phyloP scores from a whole-genome alignment of 2,797 vertebrate species.

The Loriculus beryllinus region DNA sequence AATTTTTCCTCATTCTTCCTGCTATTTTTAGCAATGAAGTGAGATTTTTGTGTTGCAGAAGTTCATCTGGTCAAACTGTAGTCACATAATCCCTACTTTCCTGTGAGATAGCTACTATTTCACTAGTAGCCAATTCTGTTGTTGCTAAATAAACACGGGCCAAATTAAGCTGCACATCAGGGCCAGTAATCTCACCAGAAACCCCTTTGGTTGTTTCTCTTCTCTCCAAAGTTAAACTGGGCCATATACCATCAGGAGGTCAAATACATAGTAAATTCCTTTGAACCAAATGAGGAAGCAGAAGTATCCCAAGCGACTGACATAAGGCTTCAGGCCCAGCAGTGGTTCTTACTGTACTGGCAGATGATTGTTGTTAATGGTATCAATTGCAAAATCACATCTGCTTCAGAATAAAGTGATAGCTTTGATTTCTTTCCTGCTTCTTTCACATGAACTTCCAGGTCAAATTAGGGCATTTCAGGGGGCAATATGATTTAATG shows the following conservation, averaged over 20 bases:
- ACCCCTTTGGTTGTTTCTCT: not conserved
- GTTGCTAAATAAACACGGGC: not conserved
- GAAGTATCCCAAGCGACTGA: not conserved
- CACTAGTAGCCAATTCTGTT: not conserved
- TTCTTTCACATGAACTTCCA: not conserved
- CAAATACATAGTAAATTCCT: not conserved
- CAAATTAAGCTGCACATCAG: not conserved
- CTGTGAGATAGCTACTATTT: not conserved
- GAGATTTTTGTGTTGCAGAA: not conserved
- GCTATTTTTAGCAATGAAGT: slow-evolving; percentile 7
- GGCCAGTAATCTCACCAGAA: not conserved
- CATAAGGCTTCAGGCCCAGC: not conserved
- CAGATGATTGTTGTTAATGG: not conserved
- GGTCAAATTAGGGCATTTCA: not conserved
- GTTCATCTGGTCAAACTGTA: not conserved
- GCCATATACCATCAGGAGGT: not conserved
- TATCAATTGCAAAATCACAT: not conserved
- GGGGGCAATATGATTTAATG: not conserved
- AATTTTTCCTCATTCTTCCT: slow-evolving; percentile 18
- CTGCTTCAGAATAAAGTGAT: not conserved
- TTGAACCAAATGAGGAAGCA: not conserved
- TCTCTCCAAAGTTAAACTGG: not conserved
- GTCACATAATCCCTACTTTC: not conserved
- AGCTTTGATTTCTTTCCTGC: not conserved
- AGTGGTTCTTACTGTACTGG: not conserved